Conservation (phyloP, 2,113 vertebrate genomes). For the Cochlearius cochlearius region DNA sequence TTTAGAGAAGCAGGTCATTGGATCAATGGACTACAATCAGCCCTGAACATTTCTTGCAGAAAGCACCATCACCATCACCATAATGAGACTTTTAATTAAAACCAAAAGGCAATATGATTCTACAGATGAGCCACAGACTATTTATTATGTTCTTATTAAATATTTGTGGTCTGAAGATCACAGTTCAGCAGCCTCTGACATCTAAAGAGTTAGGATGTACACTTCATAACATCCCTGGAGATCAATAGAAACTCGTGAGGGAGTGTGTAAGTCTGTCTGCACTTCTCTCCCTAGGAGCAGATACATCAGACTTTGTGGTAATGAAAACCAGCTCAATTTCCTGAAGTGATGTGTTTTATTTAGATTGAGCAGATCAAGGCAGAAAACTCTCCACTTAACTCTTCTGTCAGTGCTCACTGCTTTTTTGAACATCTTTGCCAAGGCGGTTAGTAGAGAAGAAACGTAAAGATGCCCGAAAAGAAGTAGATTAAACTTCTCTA, state of each 20-base stretch:
- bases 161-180: not conserved
- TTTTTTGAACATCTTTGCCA: not conserved
- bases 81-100: not conserved
- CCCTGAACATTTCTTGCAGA: not conserved
- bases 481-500: not conserved
- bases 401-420: not conserved
- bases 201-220: not conserved
- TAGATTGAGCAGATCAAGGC: not conserved
- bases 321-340: not conserved
- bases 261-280: not conserved
- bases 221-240: not conserved
- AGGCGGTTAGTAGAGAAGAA: not conserved
- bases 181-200: not conserved
- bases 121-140: not conserved
- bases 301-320: not conserved
- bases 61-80: not conserved
- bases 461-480: not conserved
- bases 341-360: constrained; percentile 10
- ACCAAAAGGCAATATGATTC: not conserved
- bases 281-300: not conserved
- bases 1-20: not conserved
- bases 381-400: not conserved
- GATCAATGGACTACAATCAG: not conserved
- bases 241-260: not conserved
- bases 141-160: not conserved